Evolutionary conservation across 2,888 invertebrate species (phyloP).

Genomic region (Megalurothrips usitatus): DNA sequence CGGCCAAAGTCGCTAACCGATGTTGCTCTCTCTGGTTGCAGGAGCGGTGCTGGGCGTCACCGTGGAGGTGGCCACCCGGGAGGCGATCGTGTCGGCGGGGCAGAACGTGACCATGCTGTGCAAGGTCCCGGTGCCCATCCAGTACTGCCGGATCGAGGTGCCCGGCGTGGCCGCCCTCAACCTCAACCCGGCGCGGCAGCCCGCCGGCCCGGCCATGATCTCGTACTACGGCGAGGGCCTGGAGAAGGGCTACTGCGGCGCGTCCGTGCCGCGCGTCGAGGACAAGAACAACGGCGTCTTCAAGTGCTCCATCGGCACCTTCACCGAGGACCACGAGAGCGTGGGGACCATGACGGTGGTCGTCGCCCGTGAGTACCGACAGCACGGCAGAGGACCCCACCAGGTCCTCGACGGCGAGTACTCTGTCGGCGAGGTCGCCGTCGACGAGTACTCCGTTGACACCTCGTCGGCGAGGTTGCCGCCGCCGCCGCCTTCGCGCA

Average conservation of each 20-base stretch:
- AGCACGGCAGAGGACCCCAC: no score
- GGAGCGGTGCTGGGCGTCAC: not conserved
- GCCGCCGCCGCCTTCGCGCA: no score
- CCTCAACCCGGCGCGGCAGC: slow-evolving; percentile 36
- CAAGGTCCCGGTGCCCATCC: slow-evolving; percentile 45
- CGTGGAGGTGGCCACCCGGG: not conserved
- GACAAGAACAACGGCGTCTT: slow-evolving; percentile 67
- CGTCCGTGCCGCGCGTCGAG: slow-evolving; percentile 58
- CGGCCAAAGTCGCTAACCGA: no score
- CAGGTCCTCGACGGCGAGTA: no score
- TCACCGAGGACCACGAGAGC: slow-evolving; percentile 55
- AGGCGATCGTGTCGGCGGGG: not conserved
- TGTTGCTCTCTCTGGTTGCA: not conserved
- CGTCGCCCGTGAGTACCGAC: slow-evolving; percentile 64
- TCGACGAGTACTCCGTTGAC: no score
- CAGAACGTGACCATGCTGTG: slow-evolving; percentile 21
- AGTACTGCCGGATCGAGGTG: slow-evolving; percentile 57
- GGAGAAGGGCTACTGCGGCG: slow-evolving; percentile 67
- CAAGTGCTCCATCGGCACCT: slow-evolving; percentile 60
- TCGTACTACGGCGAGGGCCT: slow-evolving; percentile 51
- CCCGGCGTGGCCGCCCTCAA: slow-evolving; percentile 47
- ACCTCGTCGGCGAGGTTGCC: no score
- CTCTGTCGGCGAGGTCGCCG: no score
- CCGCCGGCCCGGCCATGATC: slow-evolving; percentile 40
- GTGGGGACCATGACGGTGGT: slow-evolving; percentile 58